Conservation (phyloP, 2,113 vertebrate genomes). For the Lagenorhynchus albirostris region DNA sequence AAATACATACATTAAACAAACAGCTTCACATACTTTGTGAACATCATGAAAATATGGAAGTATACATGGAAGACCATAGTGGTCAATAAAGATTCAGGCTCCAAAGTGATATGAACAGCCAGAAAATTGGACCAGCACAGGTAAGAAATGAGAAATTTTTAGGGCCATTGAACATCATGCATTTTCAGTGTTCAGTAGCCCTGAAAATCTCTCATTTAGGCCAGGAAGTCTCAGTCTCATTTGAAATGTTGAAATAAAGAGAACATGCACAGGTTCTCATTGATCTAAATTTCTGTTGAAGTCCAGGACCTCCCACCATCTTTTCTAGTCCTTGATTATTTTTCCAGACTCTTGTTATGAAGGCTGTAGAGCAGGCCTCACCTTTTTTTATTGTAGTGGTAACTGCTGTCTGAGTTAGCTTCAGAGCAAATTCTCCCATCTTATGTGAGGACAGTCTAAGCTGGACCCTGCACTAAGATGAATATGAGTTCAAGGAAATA, state of each 20-base stretch:
- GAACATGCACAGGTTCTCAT: slow-evolving; percentile 29
- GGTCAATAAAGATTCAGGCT: slow-evolving; percentile 17
- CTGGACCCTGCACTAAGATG: not conserved
- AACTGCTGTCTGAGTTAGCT: not conserved
- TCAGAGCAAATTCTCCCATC: not conserved
- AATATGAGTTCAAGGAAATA: slow-evolving; percentile 27
- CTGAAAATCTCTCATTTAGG: slow-evolving; percentile 84
- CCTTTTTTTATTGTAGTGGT: not conserved
- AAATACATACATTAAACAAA: slow-evolving; percentile 8
- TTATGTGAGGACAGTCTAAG: not conserved
- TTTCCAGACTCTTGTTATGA: not conserved
- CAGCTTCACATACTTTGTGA: slow-evolving; percentile 30
- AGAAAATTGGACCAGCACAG: slow-evolving; percentile 69
- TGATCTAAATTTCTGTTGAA: slow-evolving; percentile 60
- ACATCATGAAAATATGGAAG: slow-evolving; percentile 36
- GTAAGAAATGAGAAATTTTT: slow-evolving; percentile 83
- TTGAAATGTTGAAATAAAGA: slow-evolving; percentile 66
- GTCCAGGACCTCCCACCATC: not conserved
- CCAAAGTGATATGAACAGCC: slow-evolving; percentile 58
- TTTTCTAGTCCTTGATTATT: not conserved
- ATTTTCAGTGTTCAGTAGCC: slow-evolving; percentile 78
- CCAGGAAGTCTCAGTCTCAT: slow-evolving; percentile 69
- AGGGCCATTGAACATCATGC: slow-evolving; percentile 76
- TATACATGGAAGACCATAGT: slow-evolving; percentile 38
- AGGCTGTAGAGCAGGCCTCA: not conserved